Base-by-base conservation (phyloP, 2,113 vertebrate species). In the Nothobranchius kuhntae region DNA sequence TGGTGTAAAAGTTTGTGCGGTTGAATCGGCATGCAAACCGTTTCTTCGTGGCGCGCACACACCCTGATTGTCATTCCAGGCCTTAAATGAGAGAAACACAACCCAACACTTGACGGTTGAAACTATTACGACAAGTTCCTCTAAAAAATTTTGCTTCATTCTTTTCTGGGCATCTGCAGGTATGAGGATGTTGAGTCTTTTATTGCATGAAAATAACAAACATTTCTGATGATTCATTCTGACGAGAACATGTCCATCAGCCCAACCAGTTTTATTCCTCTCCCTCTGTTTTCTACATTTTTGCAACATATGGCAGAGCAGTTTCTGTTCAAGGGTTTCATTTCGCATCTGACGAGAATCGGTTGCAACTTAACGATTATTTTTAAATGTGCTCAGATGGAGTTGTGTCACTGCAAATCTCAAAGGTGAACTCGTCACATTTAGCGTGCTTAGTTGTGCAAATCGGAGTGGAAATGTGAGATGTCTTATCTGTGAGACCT, bases 131-230 rank as follows among this genome's bases (percentile, higher is more conserved):
- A 24, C 8, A 12, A 4, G 6, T 15, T 1, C 13, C 15, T 15
- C 13, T 59, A 6, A 13, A 45, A 21, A 67, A 62, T 54, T 52
- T 0, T 48, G 71, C 13, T 6, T 9, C 1, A 0, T 30, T 64
- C n/a, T 65, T 50, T 55, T 81, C 47, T 4, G 3, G 13, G 2
- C 4, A 60, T 9, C 13, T 7, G 3, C 7, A 66, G 68, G 68
- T 70, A 82, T 88, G 86, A 84, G 77, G 83, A 88, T 71, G 12
- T 46, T 0, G 0, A n/a, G 0, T 3, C 6, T 30, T 14, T 14
- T 26, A 12, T 60, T 61, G n/a, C 35, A 1, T 13, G 68, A 67
- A 58, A 9, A 53, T 0, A 0, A 6, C 35, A 15, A 26, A 11
- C 0, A 8, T 40, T 6, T 13, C 38, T 21, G 36, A 8, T 10